These are phyloP conservation scores for Fragum sueziense DNA, from an alignment of 2,888 invertebrate species.

Conservation along the genomic window DNA sequence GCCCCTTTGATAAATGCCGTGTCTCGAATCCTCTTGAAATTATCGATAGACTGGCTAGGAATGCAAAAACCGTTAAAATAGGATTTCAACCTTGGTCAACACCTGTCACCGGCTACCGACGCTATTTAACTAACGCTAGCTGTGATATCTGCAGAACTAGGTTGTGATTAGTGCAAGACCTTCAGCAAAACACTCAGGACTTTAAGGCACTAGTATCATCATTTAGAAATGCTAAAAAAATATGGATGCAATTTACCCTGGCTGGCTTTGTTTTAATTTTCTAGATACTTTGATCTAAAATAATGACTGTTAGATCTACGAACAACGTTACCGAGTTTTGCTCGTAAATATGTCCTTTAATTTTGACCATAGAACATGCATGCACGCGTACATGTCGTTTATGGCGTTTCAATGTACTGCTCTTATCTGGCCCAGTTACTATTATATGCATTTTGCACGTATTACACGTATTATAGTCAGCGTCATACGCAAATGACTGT, in stretches of 20 bases:
- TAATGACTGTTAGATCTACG: no score
- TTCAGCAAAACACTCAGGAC: neutral
- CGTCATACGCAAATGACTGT: no score
- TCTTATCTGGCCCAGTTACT: no score
- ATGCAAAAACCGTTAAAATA: slow-evolving; percentile 1
- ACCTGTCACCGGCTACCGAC: slow-evolving; percentile 15
- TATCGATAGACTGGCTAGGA: slow-evolving; percentile 3
- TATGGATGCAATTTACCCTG: neutral
- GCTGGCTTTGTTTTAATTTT: neutral
- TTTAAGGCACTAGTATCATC: neutral
- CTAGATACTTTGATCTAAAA: no score
- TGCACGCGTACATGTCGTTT: no score
- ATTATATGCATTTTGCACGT: no score
- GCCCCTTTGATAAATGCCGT: no score
- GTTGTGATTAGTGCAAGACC: neutral
- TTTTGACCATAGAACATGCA: no score
- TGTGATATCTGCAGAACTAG: neutral
- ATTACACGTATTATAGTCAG: no score
- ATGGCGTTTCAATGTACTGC: no score
- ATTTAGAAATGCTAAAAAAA: neutral
- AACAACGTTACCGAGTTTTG: no score
- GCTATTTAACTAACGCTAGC: neutral
- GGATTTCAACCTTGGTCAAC: neutral
- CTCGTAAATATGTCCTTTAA: no score
- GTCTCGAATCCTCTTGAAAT: neutral